Base-by-base conservation (phyloP, 1,140 invertebrate genomes). In the Nixonia krombeini region DNA sequence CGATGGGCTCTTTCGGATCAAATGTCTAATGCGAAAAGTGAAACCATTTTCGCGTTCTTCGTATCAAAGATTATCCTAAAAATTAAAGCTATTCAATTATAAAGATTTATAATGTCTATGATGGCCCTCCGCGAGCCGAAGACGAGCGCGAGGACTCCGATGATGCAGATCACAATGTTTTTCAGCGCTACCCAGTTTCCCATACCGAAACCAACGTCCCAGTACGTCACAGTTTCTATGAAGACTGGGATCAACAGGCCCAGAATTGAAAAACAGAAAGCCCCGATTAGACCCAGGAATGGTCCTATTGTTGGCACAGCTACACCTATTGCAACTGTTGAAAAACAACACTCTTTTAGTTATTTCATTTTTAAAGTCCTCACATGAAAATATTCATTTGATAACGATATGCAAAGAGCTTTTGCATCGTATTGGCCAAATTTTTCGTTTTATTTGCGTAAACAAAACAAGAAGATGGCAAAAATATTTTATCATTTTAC, bases 201-300 rank as follows among this genome's bases (percentile, higher is more conserved):
- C 2, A 81, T 80, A 5, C 91, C 91, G 33, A 92, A 92, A 7
- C 92, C 92, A 45, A 88, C 87, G 13, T 93, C 90, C 91, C 91
- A 93, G 70, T 88, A 92, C 0, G 90, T 92, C 9, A 96, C 86
- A 3, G 94, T 88, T 84, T 98, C 95, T 18, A 98, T 92, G 28
- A 95, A 83, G 0, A 95, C 93, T 4, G 97, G 97, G 55, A 96
- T 90, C 12, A 99, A 91, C 1, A 99, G 88, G 13, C 96, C 96
- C 7, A 99, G 88, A 64, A 97, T 91, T 10, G 95, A 96, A 76
- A 97, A 97, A 73, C 94, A 95, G 73, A 98, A 91, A 5, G 97
- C 96, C 52, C 97, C 97, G 65, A 99, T 95, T 15, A 98, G 87
- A 9, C 93, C 92, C 73, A 99, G 96, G 75, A 99, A 93, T 0